phyloP scores from a whole-genome alignment of 2,797 vertebrate species.

The Anas flavirostris region DNA sequence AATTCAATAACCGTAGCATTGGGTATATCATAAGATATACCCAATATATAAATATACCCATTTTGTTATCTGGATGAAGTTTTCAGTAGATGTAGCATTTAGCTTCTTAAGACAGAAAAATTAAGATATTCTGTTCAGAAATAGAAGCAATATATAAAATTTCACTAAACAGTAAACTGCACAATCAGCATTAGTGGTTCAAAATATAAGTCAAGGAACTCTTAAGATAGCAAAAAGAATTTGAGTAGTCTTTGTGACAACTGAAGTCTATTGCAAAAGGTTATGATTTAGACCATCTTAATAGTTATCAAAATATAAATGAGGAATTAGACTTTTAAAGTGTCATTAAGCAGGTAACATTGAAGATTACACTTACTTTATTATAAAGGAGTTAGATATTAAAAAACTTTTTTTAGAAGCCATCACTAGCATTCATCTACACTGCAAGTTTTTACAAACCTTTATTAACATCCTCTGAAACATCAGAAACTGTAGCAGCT shows the following conservation, averaged over 20 bases:
- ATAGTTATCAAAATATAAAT: background rate
- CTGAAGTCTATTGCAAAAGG: background rate
- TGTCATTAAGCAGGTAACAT: background rate
- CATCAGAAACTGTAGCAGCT: constrained; percentile 77
- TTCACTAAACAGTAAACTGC: background rate
- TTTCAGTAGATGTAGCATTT: background rate
- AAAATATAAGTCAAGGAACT: background rate
- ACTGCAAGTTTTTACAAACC: constrained; percentile 80
- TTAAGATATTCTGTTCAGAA: background rate
- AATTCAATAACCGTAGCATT: background rate
- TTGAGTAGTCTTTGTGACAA: background rate
- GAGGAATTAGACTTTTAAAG: background rate
- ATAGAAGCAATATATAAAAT: background rate
- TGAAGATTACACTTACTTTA: constrained; percentile 62
- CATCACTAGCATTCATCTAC: constrained; percentile 31
- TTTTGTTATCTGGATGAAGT: background rate
- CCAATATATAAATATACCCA: no score
- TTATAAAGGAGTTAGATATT: background rate
- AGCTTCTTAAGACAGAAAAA: background rate
- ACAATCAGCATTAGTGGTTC: background rate
- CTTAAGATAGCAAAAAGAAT: background rate
- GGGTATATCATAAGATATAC: background rate
- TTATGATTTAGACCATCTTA: background rate
- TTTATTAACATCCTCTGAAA: constrained; percentile 81
- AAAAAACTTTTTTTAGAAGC: background rate